Conservation (phyloP, 2,888 invertebrate species). For the Adela reaumurella region DNA sequence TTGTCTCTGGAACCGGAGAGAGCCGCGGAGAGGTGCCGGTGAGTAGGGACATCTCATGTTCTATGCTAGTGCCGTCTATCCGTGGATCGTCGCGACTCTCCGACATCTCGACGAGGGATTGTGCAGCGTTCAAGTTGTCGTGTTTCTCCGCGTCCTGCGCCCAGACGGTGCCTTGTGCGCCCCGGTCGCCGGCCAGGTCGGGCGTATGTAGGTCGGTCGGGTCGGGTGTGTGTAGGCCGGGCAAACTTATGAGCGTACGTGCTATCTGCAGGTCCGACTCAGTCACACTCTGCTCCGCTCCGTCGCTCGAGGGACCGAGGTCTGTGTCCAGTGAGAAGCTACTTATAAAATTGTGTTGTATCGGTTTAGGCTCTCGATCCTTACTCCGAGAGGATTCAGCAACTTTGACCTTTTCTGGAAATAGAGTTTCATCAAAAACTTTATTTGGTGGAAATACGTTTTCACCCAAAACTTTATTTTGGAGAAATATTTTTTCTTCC, state of each 20-base stretch:
- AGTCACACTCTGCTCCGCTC: constrained; percentile 11
- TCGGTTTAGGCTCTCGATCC: no score
- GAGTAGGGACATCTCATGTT: constrained; percentile 17
- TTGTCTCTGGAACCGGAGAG: no score
- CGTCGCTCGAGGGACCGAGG: not conserved
- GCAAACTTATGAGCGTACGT: constrained; percentile 44
- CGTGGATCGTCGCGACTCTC: constrained; percentile 14
- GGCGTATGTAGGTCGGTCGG: no score
- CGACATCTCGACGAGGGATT: constrained; percentile 50
- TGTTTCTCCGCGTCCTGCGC: constrained; percentile 46
- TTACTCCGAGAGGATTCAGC: no score
- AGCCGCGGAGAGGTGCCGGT: no score
- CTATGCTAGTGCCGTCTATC: no score
- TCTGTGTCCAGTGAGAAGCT: not conserved
- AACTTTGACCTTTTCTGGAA: no score
- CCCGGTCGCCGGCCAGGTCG: no score
- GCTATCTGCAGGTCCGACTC: constrained; percentile 51
- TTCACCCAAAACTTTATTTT: no score
- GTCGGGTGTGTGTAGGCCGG: constrained; percentile 16
- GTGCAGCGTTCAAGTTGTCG: constrained; percentile 47
- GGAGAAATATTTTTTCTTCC: no score
- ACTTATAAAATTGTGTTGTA: not conserved
- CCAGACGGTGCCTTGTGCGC: constrained; percentile 4
- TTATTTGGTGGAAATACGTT: no score
- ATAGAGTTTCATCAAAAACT: no score